Evolutionary conservation across 2,888 invertebrate species (phyloP), one percentile per base, ranked within the genome.

Genomic region (Caenorhabditis sp.): DNA sequence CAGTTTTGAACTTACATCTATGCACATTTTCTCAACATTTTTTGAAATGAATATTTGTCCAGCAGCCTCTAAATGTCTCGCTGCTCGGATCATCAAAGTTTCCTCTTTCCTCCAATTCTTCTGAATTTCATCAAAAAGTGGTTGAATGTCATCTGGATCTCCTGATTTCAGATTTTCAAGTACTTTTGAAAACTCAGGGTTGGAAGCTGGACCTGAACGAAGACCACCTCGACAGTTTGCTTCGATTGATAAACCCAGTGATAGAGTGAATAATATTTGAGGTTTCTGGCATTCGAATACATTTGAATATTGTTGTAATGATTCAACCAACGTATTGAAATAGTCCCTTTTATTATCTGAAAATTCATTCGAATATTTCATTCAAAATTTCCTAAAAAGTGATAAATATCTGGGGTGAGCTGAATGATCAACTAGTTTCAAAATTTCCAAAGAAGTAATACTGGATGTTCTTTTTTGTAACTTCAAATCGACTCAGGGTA

Each of bases 31-130:
- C 17, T 71, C 58, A 1, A 69, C 69, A 19, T 31, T 53, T 10
- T 60, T 50, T 1, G 58, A 57, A 27, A 72, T 76, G 51, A 66
- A 62, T 19, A 75, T 63, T 37, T 82, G 82, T 5, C 89, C 89
- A 1, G 90, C 90, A 1, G 90, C 89, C 79, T 91, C 90, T 74
- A 90, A 90, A 83, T 91, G 91, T 37, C 90, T 80, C 2, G 90
- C 72, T 21, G 90, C 90, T 66, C 90, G 78, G n/a, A 90, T 88
- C 68, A 90, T 75, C 27, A 86, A 82, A 65, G 88, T 88, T 5
- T 89, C 88, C 27, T 88, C 78, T 26, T 82, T 79, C 61, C 89
- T 67, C 90, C 90, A 90, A n/a, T 88, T 82, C 0, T 8, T 17
- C 3, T 31, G 19, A 19, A 58, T 23, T 17, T 37, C 58, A 6